phyloP scores from a whole-genome alignment of 1,140 invertebrate species.

The Uloborus diversus region DNA sequence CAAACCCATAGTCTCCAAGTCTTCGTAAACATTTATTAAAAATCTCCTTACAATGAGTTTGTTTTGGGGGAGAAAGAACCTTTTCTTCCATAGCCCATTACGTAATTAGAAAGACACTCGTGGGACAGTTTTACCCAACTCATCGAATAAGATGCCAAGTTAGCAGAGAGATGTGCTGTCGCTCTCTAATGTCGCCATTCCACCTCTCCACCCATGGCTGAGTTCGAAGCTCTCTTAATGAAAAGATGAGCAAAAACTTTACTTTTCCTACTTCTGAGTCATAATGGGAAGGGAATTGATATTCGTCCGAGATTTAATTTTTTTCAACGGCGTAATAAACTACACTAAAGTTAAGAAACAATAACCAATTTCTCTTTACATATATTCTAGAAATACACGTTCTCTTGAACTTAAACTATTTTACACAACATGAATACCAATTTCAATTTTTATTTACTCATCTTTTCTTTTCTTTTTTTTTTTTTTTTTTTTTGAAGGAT shows the following conservation, averaged over 20 bases:
- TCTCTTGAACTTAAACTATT: no score
- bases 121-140: no score
- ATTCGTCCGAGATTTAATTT: neutral
- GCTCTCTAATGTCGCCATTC: neutral
- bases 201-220: no score
- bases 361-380: no score
- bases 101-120: conserved; percentile 25
- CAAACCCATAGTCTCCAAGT: conserved; percentile 17
- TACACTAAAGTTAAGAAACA: no score
- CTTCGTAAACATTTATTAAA: conserved; percentile 53
- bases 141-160: neutral
- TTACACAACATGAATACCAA: no score
- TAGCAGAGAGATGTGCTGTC: neutral
- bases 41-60: conserved; percentile 26
- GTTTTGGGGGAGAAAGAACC: neutral
- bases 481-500: no score
- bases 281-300: neutral
- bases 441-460: no score
- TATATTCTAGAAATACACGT: no score
- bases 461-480: no score
- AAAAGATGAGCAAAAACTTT: neutral
- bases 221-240: no score
- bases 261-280: neutral
- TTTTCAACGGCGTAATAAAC: no score
- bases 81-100: conserved; percentile 37